Conservation (phyloP, 2,113 vertebrate genomes). For the Mola mola region DNA sequence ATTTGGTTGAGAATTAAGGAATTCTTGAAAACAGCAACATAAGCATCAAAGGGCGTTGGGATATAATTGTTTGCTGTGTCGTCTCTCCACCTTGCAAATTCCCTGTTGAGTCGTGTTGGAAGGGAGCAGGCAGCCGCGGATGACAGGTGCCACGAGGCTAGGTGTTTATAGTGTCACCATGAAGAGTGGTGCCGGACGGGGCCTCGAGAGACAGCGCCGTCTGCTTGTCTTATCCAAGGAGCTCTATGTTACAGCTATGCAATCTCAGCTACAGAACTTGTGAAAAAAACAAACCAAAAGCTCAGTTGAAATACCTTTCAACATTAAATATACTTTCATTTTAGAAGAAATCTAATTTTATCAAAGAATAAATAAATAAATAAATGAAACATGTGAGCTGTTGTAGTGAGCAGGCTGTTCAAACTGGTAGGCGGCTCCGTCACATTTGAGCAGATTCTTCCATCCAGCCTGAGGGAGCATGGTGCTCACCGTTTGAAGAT, state of each 20-base stretch:
- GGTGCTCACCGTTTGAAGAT: conserved; percentile 86
- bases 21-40: conserved; percentile 85
- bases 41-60: conserved; percentile 86
- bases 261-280: conserved; percentile 11
- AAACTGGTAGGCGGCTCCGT: conserved; percentile 67
- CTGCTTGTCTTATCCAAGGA: conserved; percentile 49
- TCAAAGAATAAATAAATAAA: conserved; percentile 6
- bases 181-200: conserved; percentile 79
- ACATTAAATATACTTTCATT: conserved; percentile 25
- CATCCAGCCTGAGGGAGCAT: conserved; percentile 79
- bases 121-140: conserved; percentile 88
- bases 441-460: conserved; percentile 79
- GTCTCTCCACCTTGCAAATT: conserved; percentile 85
- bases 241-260: not conserved
- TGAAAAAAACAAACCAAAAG: conserved; percentile 7
- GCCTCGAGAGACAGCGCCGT: conserved; percentile 82
- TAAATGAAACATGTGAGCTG: conserved; percentile 20
- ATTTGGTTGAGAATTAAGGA: conserved; percentile 84
- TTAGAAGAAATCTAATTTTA: conserved; percentile 37
- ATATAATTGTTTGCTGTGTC: conserved; percentile 94
- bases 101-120: conserved; percentile 86
- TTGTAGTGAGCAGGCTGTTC: conserved; percentile 54
- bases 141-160: conserved; percentile 89
- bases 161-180: conserved; percentile 88
- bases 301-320: conserved; percentile 6